Evolutionary conservation across 1,140 invertebrate species (phyloP).

Genomic region (Lasioglossum baleicum): DNA sequence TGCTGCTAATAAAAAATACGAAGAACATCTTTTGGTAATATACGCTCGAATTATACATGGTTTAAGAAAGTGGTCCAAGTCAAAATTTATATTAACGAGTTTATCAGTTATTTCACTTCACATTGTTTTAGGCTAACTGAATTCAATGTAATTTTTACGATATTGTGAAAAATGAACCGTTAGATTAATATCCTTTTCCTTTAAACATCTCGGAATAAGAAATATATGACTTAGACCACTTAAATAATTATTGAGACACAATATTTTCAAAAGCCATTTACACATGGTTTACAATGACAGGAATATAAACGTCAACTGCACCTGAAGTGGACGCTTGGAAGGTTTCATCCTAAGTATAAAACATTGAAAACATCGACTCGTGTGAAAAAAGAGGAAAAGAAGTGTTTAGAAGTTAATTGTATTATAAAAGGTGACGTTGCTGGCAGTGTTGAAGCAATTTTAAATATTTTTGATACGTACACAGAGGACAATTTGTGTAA

Average conservation of each 20-base stretch:
- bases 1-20: conserved; percentile 83
- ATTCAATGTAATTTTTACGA: no score
- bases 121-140: no score
- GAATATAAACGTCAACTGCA: conserved; percentile 85
- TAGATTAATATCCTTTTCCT: no score
- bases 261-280: background rate
- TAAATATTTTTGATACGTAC: conserved; percentile 95
- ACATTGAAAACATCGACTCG: conserved; percentile 58
- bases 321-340: conserved; percentile 82
- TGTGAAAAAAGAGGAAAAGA: no score
- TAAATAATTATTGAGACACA: no score
- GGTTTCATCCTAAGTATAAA: conserved; percentile 42
- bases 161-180: no score
- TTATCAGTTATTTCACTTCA: no score
- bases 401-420: conserved; percentile 76
- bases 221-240: no score
- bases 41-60: background rate
- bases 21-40: conserved; percentile 17
- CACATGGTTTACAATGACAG: conserved; percentile 58
- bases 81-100: no score
- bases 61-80: no score
- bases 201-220: no score
- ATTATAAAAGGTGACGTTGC: conserved; percentile 89
- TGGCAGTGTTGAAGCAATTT: conserved; percentile 95
- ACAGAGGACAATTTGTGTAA: conserved; percentile 85